Percentiles rank a stretch among this genome's conserved stretches.
These are phyloP conservation scores for Scolopax bukidnonensis DNA, from an alignment of 2,797 vertebrate genomes.

Conservation along the genomic window DNA sequence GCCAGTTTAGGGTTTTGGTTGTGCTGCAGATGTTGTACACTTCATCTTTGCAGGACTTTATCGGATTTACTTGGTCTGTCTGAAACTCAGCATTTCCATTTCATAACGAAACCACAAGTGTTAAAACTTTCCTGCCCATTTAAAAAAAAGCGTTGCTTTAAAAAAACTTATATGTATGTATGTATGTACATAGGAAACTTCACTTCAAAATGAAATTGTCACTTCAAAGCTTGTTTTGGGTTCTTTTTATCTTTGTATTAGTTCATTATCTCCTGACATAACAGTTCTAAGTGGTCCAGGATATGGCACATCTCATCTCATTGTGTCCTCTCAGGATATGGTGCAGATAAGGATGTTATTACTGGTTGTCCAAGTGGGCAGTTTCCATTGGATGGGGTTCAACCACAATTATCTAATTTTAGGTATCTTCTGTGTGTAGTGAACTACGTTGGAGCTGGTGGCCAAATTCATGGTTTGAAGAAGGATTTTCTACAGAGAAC, in stretches of 20 bases:
- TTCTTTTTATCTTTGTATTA: background rate
- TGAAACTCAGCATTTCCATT: background rate
- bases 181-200: background rate
- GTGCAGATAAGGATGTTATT: background rate
- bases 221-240: background rate
- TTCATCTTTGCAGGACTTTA: background rate
- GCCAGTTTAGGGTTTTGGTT: background rate
- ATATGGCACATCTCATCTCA: background rate
- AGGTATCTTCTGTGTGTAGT: background rate
- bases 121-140: background rate
- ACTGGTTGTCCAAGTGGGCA: background rate
- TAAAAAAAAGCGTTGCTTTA: background rate
- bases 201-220: background rate
- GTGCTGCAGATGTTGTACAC: background rate
- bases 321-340: background rate
- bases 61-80: background rate
- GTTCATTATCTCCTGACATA: background rate
- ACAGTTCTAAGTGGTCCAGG: background rate
- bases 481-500: background rate
- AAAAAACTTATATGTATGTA: fast-evolving
- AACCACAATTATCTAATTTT: background rate
- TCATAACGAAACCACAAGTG: background rate
- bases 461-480: background rate
- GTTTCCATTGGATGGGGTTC: background rate
- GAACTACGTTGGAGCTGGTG: background rate